Percentiles rank a stretch among this genome's conserved stretches.
phyloP scores from a whole-genome alignment of 2,888 invertebrate species.

The Laspeyria flexula region DNA sequence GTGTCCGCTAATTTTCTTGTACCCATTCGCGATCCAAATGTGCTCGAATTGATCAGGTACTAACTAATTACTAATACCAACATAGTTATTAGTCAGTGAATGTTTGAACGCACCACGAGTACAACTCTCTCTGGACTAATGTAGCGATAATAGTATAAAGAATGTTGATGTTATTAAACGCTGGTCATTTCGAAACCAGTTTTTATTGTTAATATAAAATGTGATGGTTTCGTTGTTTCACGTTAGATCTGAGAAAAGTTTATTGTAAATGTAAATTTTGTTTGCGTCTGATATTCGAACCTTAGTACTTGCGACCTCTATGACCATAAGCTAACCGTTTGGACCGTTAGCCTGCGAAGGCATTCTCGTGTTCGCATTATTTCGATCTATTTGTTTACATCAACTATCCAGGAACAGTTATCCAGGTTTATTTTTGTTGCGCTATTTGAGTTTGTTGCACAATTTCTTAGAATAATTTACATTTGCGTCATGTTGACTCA shows the following conservation, averaged over 20 bases:
- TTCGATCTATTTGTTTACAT: constrained; percentile 46
- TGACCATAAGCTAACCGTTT: constrained; percentile 47
- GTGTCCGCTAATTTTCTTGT: constrained; percentile 43
- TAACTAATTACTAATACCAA: constrained; percentile 55
- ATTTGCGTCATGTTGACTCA: not conserved
- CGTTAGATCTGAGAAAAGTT: constrained; percentile 24
- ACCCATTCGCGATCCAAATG: constrained; percentile 39
- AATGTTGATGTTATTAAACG: constrained; percentile 64
- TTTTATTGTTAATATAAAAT: constrained; percentile 43
- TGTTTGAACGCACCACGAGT: constrained; percentile 47
- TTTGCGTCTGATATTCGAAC: constrained; percentile 34
- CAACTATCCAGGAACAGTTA: constrained; percentile 30
- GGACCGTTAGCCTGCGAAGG: constrained; percentile 49
- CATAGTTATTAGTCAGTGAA: constrained; percentile 51
- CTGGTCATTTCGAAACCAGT: constrained; percentile 50
- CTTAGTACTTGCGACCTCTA: constrained; percentile 52
- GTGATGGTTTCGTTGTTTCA: constrained; percentile 38
- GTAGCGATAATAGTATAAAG: constrained; percentile 55
- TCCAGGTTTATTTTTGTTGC: not conserved
- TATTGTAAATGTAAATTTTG: constrained; percentile 36
- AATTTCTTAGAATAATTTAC: not conserved
- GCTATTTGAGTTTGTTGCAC: not conserved
- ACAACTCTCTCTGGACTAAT: constrained; percentile 49
- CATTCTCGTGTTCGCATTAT: constrained; percentile 45
- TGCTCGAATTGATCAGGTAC: constrained; percentile 49